These are phyloP conservation scores for Agrotis puta DNA, from an alignment of 2,888 invertebrate species.

Conservation along the genomic window DNA sequence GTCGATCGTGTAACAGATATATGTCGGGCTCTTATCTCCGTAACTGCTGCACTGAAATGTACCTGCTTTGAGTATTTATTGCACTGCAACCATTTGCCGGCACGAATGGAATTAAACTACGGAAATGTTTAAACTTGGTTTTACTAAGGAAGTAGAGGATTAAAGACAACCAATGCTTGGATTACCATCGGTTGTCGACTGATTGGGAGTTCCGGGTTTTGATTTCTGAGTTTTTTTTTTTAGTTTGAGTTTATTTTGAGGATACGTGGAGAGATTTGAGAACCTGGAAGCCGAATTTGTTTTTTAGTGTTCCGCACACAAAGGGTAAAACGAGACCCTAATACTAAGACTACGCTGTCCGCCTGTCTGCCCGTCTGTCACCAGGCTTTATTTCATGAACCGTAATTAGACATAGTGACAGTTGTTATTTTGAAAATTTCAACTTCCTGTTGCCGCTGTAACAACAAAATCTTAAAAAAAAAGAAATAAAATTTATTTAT, in stretches of 20 bases:
- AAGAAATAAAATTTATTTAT: too few relatives aligned
- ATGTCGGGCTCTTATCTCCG: constrained; percentile 41
- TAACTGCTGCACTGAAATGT: constrained; percentile 38
- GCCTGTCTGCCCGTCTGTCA: too few relatives aligned
- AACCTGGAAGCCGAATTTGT: too few relatives aligned
- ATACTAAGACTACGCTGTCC: too few relatives aligned
- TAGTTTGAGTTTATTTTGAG: not conserved
- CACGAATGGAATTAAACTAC: constrained; percentile 27
- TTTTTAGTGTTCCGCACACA: too few relatives aligned
- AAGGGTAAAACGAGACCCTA: too few relatives aligned
- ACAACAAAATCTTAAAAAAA: too few relatives aligned
- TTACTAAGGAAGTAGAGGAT: constrained; percentile 12
- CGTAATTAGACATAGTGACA: too few relatives aligned
- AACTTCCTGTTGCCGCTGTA: too few relatives aligned
- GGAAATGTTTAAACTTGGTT: constrained; percentile 26
- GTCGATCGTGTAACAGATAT: constrained; percentile 60
- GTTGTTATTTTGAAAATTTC: too few relatives aligned
- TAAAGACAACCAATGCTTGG: constrained; percentile 13
- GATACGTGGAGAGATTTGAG: too few relatives aligned
- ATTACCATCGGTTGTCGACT: not conserved
- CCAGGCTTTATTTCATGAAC: too few relatives aligned
- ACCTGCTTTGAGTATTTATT: constrained; percentile 40
- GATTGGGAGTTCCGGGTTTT: not conserved
- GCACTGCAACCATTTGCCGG: not conserved
- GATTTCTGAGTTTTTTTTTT: not conserved